phyloP scores from a whole-genome alignment of 2,888 invertebrate genomes.

The Mythimna loreyi region DNA sequence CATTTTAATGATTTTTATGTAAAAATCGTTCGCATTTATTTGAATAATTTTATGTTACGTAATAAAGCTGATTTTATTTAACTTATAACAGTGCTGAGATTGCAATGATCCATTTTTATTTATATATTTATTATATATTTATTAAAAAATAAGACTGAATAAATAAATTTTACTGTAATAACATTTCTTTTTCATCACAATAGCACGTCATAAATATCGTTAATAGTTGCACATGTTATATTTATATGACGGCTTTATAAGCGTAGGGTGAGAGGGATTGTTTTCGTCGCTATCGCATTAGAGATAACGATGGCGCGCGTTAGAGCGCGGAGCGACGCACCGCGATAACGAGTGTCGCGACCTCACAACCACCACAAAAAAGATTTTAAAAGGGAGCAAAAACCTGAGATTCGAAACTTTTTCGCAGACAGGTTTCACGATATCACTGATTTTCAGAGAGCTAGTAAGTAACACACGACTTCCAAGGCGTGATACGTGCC shows the following conservation, averaged over 20 bases:
- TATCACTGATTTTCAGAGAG: conserved; percentile 6
- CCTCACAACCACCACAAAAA: conserved; percentile 22
- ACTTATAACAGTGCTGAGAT: neutral
- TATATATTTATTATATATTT: too few species aligned
- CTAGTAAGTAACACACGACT: conserved; percentile 13
- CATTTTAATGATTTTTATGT: too few species aligned
- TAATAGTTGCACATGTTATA: conserved; percentile 37
- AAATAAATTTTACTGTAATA: conserved; percentile 8
- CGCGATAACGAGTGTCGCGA: conserved; percentile 50
- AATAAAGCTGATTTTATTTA: too few species aligned
- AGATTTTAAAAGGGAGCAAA: conserved; percentile 19
- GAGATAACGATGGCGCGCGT: conserved; percentile 60
- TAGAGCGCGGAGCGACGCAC: conserved; percentile 42
- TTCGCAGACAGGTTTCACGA: conserved; percentile 11
- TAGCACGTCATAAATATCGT: conserved; percentile 17
- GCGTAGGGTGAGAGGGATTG: conserved; percentile 55
- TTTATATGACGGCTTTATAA: conserved; percentile 37
- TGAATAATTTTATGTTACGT: neutral
- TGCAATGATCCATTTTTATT: neutral
- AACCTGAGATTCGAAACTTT: neutral
- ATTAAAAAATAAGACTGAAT: neutral
- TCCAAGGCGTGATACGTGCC: conserved; percentile 4
- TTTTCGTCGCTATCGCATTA: conserved; percentile 62
- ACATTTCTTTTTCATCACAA: conserved; percentile 3
- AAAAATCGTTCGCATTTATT: neutral